phyloP scores from a whole-genome alignment of 2,888 invertebrate species.

The Agapostemon virescens region DNA sequence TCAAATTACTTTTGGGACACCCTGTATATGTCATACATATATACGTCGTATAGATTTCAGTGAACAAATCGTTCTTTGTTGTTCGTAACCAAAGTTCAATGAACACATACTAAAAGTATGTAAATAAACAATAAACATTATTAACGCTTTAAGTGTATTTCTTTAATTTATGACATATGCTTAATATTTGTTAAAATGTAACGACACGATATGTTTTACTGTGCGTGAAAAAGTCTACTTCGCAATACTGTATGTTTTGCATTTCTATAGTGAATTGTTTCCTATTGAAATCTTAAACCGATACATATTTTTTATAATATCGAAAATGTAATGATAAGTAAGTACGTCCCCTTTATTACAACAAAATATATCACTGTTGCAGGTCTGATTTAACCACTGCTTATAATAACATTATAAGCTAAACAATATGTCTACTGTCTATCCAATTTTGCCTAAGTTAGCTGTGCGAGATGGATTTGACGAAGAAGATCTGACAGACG shows the following conservation, averaged over 20 bases:
- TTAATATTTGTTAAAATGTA: background rate
- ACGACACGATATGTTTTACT: background rate
- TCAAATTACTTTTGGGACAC: too few species aligned
- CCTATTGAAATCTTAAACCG: background rate
- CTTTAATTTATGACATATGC: background rate
- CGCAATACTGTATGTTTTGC: background rate
- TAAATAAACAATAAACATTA: slow-evolving; percentile 22
- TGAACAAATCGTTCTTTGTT: background rate
- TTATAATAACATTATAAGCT: slow-evolving; percentile 23
- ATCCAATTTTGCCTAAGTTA: slow-evolving; percentile 84
- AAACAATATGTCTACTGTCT: slow-evolving; percentile 81
- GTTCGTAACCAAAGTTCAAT: slow-evolving; percentile 24
- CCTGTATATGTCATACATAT: too few species aligned
- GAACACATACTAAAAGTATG: slow-evolving; percentile 8
- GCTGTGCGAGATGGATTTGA: slow-evolving; percentile 87
- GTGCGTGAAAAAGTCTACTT: background rate
- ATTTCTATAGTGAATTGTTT: background rate
- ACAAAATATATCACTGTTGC: background rate
- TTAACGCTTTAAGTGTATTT: background rate
- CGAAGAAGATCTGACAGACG: slow-evolving; percentile 88
- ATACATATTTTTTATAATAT: background rate
- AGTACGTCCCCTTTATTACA: background rate
- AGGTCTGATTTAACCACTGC: background rate
- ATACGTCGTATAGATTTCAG: background rate
- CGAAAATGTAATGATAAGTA: slow-evolving; percentile 4